A percentile compares a stretch with the other conserved stretches of the same genome.
phyloP scores from a whole-genome alignment of 2,888 invertebrate species.

The Clitarchus hookeri region DNA sequence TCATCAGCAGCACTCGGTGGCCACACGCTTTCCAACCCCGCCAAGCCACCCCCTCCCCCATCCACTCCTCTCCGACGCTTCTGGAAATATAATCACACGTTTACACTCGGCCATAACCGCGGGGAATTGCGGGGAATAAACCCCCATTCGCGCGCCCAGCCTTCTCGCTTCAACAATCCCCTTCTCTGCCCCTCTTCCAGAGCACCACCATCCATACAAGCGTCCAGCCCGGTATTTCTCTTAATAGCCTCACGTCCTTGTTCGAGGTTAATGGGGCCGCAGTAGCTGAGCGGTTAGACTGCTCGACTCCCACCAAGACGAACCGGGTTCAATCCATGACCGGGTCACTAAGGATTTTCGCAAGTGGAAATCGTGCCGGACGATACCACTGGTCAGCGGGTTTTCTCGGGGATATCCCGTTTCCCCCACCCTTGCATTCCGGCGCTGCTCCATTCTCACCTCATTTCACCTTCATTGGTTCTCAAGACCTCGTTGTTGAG shows the following conservation, averaged over 20 bases:
- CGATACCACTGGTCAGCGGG: no score
- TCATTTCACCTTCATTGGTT: no score
- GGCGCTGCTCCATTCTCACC: no score
- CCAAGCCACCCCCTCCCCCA: neutral
- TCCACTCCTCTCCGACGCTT: neutral
- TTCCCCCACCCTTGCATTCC: no score
- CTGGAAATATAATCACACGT: neutral
- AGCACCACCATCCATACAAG: neutral
- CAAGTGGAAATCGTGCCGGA: no score
- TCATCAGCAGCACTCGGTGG: slow-evolving; percentile 32
- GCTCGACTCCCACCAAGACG: no score
- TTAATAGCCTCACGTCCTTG: neutral
- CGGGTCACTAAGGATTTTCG: no score
- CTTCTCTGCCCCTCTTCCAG: neutral
- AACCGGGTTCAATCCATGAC: no score
- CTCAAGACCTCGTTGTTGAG: no score
- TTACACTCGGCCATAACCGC: neutral
- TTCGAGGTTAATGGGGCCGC: no score
- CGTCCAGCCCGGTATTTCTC: neutral
- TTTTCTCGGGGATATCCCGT: no score
- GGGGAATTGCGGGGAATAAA: neutral
- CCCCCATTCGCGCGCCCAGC: neutral
- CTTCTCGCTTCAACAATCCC: neutral
- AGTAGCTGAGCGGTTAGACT: no score
- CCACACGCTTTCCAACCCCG: neutral